phyloP scores from a whole-genome alignment of 1,140 invertebrate genomes.

The Cryptotermes secundus region DNA sequence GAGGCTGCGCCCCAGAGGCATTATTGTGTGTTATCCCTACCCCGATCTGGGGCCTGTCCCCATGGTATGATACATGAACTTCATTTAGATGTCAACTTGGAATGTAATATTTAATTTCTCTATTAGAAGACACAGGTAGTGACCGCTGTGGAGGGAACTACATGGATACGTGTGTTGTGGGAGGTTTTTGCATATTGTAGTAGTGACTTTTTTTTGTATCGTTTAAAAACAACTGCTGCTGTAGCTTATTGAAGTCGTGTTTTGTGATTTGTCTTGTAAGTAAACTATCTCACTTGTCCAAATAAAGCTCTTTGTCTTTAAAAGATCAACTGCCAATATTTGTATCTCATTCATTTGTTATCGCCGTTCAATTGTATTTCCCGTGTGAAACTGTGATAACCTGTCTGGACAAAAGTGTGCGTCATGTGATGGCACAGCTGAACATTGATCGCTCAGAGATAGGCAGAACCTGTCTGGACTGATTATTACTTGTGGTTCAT shows the following conservation, averaged over 20 bases:
- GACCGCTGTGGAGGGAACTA: slow-evolving; percentile 1
- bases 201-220: slow-evolving; percentile 29
- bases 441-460: no score
- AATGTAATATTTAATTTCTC: slow-evolving; percentile 18
- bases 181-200: slow-evolving; percentile 31
- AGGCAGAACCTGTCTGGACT: no score
- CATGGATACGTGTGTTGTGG: slow-evolving; percentile 19
- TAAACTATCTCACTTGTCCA: slow-evolving; percentile 45
- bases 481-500: no score
- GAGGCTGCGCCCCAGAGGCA: not conserved
- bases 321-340: not conserved
- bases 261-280: slow-evolving; percentile 44
- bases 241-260: slow-evolving; percentile 33
- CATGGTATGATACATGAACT: not conserved
- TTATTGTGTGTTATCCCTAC: not conserved
- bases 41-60: not conserved
- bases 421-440: no score
- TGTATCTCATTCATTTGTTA: no score
- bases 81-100: slow-evolving; percentile 19
- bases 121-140: slow-evolving; percentile 2
- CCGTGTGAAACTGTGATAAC: no score
- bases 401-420: no score
- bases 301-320: slow-evolving; percentile 47
- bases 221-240: slow-evolving; percentile 39
- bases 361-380: no score